Base-by-base conservation (phyloP, 2,888 invertebrate species). In the Agrochola macilenta region DNA sequence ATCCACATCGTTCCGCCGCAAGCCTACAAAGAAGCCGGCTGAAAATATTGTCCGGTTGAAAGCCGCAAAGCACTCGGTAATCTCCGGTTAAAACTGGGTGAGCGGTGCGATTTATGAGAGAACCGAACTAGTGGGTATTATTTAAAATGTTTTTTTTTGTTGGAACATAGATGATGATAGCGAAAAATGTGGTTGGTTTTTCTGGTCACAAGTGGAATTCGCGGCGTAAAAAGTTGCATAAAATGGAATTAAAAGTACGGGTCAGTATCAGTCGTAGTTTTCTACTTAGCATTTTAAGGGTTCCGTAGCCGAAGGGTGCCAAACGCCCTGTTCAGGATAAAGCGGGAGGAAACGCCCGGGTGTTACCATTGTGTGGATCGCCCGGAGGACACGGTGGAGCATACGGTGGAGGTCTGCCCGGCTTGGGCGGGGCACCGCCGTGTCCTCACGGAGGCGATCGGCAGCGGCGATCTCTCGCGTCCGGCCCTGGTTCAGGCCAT, bases 21-120 rank as follows among this genome's bases (percentile, higher is more conserved):
- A 80, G 82, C 86, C 85, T 86, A 88, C 89, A 89, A 87, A 87
- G 85, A 85, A 82, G 75, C 74, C 79, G 79, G 82, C 70, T 86
- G 88, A 89, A 91, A 92, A 94, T 94, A 94, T 93, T 91, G 94
- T 92, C 93, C 92, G 91, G 91, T 90, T 91, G 92, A 93, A 92
- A 94, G 92, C 94, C 93, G 89, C 94, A 93, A 93, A 93, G 94
- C 92, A 92, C 90, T 90, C 89, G 86, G 93, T 95, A 94, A 95
- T 94, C 94, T 90, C 89, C 88, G 83, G 88, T 88, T 90, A 91
- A 91, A 90, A 90, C 89, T 78, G 89, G 89, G 88, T 87, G 87
- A 89, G 88, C 87, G 73, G 77, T 83, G 81, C 86, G 86, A 90
- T 90, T 91, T 91, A 91, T 89, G 89, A 81, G 71, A 39, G 64